Conservation (phyloP, 2,113 vertebrate species). For the Sander lucioperca region DNA sequence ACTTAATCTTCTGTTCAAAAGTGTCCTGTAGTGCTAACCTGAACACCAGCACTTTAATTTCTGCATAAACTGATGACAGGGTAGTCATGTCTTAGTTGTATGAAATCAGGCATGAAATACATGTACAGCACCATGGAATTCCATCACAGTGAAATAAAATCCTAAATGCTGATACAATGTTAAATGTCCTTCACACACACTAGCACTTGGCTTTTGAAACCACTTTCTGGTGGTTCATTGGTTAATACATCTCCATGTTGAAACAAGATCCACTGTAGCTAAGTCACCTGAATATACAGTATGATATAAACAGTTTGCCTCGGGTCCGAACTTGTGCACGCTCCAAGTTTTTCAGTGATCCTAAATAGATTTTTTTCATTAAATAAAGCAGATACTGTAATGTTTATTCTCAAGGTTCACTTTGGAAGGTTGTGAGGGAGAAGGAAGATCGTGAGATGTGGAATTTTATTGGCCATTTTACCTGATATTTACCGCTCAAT, state of each 20-base stretch:
- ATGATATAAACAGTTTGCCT: background rate
- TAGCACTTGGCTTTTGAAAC: constrained; percentile 18
- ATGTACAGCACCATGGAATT: constrained; percentile 9
- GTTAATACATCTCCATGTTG: constrained; percentile 17
- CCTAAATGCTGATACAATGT: constrained; percentile 23
- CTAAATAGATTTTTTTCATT: constrained; percentile 40
- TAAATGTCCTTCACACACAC: constrained; percentile 17
- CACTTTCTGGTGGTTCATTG: constrained; percentile 2
- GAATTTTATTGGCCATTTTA: constrained; percentile 71
- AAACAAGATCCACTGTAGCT: constrained; percentile 12
- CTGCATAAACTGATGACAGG: constrained; percentile 44
- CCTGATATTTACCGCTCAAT: constrained; percentile 85
- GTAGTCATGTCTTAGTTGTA: constrained; percentile 40
- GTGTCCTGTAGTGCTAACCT: constrained; percentile 29
- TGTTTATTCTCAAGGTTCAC: constrained; percentile 16
- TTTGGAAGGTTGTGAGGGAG: constrained; percentile 41
- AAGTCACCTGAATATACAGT: constrained; percentile 21
- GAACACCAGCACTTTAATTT: constrained; percentile 15
- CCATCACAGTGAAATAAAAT: constrained; percentile 21
- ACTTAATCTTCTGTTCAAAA: constrained; percentile 55
- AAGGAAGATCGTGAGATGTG: constrained; percentile 29
- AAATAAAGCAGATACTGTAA: constrained; percentile 18
- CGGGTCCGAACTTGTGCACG: background rate
- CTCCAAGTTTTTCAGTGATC: constrained; percentile 11
- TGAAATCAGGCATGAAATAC: constrained; percentile 49